Percentiles rank a stretch among this genome's conserved stretches.
These are phyloP conservation scores for Copidosoma aretas DNA, from an alignment of 2,888 invertebrate species.

Conservation along the genomic window DNA sequence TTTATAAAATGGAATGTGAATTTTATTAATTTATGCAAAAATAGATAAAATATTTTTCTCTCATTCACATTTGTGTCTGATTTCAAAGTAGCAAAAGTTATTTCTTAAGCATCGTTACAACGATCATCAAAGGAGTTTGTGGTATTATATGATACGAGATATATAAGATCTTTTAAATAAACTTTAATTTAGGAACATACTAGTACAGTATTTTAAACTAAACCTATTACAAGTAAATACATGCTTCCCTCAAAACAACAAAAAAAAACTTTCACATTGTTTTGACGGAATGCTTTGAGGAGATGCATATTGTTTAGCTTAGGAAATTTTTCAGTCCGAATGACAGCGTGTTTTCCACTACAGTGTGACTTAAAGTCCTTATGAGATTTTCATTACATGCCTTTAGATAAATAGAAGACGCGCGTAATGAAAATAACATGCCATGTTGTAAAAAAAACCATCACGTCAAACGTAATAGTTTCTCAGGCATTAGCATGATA, in stretches of 20 bases:
- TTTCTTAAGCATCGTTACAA: neutral
- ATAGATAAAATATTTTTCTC: slow-evolving; percentile 18
- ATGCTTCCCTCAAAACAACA: slow-evolving; percentile 12
- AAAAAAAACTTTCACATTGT: neutral
- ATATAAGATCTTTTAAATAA: slow-evolving; percentile 10
- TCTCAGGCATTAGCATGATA: too few relatives aligned
- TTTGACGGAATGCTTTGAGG: slow-evolving; percentile 12
- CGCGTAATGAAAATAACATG: too few relatives aligned
- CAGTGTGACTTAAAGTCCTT: neutral
- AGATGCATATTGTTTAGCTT: neutral
- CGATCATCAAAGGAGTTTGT: too few relatives aligned
- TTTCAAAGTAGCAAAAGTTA: slow-evolving; percentile 7
- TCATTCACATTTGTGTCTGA: neutral
- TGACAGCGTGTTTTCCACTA: neutral
- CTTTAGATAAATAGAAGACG: slow-evolving; percentile 19
- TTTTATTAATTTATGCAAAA: neutral
- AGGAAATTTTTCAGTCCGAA: neutral
- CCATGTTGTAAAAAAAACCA: too few relatives aligned
- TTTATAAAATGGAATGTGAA: slow-evolving; percentile 26
- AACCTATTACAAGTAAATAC: slow-evolving; percentile 7
- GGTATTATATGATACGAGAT: slow-evolving; percentile 21
- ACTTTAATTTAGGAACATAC: slow-evolving; percentile 1
- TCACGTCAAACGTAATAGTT: too few relatives aligned
- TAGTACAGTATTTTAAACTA: neutral
- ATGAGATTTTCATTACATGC: neutral